Evolutionary conservation across 2,797 vertebrate species (phyloP).

Genomic region (Balearica regulorum): DNA sequence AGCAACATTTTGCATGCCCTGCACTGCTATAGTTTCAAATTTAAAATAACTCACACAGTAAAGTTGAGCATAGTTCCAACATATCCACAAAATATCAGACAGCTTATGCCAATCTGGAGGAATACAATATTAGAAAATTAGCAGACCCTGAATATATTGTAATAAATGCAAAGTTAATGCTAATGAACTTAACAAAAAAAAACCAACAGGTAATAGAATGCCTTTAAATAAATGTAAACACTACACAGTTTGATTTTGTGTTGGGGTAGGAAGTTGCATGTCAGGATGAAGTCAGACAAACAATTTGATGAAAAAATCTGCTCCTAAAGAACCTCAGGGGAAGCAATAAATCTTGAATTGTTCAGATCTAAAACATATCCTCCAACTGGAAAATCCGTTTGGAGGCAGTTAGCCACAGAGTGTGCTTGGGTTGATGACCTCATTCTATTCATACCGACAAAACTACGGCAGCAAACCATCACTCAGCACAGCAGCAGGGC

Average conservation of each 20-base stretch:
- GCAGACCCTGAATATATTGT: background rate
- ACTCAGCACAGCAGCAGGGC: background rate
- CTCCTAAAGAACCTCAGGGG: background rate
- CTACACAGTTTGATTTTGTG: background rate
- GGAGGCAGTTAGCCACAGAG: background rate
- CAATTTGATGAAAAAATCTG: background rate
- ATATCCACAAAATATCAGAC: background rate
- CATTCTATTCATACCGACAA: background rate
- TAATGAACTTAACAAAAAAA: background rate
- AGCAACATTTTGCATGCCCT: background rate
- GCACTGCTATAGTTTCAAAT: background rate
- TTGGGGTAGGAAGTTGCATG: background rate
- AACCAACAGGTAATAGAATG: background rate
- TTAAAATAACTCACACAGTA: background rate
- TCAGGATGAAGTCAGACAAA: background rate
- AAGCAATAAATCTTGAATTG: slow-evolving; percentile 14
- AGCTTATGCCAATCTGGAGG: background rate
- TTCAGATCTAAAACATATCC: slow-evolving; percentile 1
- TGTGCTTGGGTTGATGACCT: background rate
- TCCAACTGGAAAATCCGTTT: background rate
- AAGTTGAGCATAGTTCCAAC: background rate
- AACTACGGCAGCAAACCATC: background rate
- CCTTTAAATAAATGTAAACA: background rate
- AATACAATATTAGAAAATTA: background rate
- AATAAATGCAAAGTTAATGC: background rate